These are phyloP conservation scores for Myioborus miniatus DNA, from an alignment of 2,797 vertebrate species.

Conservation along the genomic window DNA sequence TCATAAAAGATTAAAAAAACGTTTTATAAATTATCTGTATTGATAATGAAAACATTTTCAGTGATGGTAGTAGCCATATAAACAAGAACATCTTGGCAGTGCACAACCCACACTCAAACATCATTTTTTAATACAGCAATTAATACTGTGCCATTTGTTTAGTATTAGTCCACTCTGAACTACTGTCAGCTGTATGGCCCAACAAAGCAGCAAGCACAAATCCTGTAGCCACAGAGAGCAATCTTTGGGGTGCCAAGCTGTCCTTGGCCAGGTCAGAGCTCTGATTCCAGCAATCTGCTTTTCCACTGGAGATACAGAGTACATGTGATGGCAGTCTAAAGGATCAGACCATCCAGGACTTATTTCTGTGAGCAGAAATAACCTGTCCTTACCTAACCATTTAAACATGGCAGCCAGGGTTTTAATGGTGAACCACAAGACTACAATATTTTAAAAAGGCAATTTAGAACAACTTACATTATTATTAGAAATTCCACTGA, in stretches of 20 bases:
- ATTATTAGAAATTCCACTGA: background rate
- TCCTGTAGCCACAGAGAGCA: background rate
- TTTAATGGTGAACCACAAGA: background rate
- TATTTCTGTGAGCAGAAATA: background rate
- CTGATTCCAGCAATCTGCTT: background rate
- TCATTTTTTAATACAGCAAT: background rate
- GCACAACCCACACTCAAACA: background rate
- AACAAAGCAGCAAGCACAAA: background rate
- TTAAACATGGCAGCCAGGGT: background rate
- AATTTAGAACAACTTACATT: background rate
- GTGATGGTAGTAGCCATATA: background rate
- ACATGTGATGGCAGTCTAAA: background rate
- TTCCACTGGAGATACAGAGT: background rate
- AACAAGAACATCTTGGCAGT: background rate
- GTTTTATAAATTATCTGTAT: background rate
- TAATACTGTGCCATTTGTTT: background rate
- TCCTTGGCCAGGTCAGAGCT: background rate
- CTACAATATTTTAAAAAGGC: background rate
- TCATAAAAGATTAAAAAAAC: background rate
- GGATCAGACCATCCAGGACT: background rate
- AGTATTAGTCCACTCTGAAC: background rate
- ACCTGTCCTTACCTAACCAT: background rate
- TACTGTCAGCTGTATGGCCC: background rate
- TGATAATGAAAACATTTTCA: accelerated
- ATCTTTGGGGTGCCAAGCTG: background rate